Conservation (phyloP, 2,888 invertebrate genomes). For the Laothoe populi region DNA sequence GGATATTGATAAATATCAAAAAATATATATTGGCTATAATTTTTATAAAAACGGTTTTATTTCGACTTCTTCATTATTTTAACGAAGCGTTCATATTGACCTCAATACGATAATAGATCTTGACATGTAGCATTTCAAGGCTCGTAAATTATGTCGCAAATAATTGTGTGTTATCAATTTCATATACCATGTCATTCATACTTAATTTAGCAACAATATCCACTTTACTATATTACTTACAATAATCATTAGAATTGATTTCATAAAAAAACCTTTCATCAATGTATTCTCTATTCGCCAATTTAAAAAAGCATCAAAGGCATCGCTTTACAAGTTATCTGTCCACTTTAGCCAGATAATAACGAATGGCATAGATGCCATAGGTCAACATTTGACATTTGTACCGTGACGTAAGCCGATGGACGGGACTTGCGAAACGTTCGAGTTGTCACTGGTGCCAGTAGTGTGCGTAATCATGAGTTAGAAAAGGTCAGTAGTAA, state of each 20-base stretch:
- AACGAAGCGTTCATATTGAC: background rate
- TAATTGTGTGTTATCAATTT: background rate
- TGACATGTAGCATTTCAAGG: background rate
- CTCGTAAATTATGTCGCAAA: background rate
- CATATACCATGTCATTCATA: background rate
- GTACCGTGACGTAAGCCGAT: constrained; percentile 63
- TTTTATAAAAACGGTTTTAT: background rate
- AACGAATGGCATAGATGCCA: constrained; percentile 67
- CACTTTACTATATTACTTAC: background rate
- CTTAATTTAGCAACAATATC: background rate
- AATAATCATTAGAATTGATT: background rate
- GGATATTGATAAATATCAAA: no score
- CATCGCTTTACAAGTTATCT: background rate
- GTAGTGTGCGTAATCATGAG: constrained; percentile 60
- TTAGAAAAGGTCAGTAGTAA: constrained; percentile 63
- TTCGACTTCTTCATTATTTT: background rate
- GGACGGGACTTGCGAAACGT: constrained; percentile 61
- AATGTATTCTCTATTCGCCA: background rate
- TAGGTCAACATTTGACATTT: constrained; percentile 82
- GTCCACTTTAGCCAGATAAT: constrained; percentile 19
- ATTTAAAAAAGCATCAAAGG: constrained; percentile 9
- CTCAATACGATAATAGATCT: background rate
- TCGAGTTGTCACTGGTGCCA: constrained; percentile 66
- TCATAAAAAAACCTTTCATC: background rate
- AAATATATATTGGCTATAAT: no score